Base-by-base conservation (phyloP, 1,140 invertebrate genomes). In the Lordiphosa mommai region DNA sequence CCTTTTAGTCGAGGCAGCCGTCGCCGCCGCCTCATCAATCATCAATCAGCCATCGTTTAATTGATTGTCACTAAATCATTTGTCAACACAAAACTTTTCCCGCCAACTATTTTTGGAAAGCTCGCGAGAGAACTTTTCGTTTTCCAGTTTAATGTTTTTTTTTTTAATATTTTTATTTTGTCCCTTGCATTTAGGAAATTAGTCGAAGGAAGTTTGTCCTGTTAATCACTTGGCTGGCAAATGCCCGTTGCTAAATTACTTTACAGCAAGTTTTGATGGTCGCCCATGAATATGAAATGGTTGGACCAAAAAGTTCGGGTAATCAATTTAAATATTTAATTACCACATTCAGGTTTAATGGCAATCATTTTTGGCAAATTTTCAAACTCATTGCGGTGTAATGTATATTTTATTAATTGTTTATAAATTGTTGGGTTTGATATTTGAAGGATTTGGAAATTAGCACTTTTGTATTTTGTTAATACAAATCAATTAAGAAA, bases 241-340 rank as follows among this genome's bases (percentile, higher is more conserved):
- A 20, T 41, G 46, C 51, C 41, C 60, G 13, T 59, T 48, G 60
- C 71, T 82, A 82, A 82, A 82, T 82, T 76, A 84, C 77, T 82
- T 82, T 82, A 84, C 72, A 84, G 63, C 77, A 76, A 80, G 61
- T 82, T 82, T 72, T 63, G 72, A 68, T 84, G 77, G 61, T 66
- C 66, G 71, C 13, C 59, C 71, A 82, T 82, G 76, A 76, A 82
- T 82, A 76, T 71, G 29, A 53, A 82, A 74, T 74, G 36, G 41
- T 56, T 46, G 34, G 66, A 46, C 17, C 40, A 43, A 37, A 60
- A 59, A 65, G 40, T 56, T 55, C 32, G 29, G 7, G 32, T 20
- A 72, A 82, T 82, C 76, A 82, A 82, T 82, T 82, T 82, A 76
- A 84, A 82, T 82, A 84, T 82, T 84, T 82, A 82, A 82, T 82